These are phyloP conservation scores for Balanococcus diminutus DNA, from an alignment of 2,888 invertebrate species.

Conservation along the genomic window DNA sequence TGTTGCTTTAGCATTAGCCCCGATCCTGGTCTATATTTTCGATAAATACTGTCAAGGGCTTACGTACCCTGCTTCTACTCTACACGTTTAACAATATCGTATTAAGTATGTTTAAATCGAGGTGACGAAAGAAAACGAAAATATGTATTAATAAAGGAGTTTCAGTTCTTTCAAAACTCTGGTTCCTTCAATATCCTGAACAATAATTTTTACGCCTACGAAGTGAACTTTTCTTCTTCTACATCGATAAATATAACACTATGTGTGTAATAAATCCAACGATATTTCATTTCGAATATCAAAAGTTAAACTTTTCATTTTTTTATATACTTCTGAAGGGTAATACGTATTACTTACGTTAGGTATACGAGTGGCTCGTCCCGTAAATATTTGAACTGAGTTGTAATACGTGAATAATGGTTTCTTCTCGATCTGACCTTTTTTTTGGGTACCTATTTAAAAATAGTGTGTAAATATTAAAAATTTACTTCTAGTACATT, in stretches of 20 bases:
- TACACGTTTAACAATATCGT: background rate
- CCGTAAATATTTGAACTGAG: background rate
- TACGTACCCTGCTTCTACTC: background rate
- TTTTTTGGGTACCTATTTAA: too few relatives aligned
- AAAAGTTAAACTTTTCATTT: background rate
- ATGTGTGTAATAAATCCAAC: background rate
- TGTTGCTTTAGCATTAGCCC: conserved; percentile 15
- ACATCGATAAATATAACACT: background rate
- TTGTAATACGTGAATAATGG: background rate
- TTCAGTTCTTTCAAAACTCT: background rate
- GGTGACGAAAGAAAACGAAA: background rate
- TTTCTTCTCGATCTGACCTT: background rate
- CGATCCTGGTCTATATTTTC: background rate
- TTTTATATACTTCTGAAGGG: background rate
- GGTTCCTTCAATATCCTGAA: background rate
- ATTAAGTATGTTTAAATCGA: background rate
- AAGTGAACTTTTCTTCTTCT: background rate
- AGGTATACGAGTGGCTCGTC: background rate
- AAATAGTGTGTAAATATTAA: background rate
- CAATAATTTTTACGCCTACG: background rate
- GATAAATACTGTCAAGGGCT: background rate
- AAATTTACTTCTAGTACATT: background rate
- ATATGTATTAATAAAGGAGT: too few relatives aligned
- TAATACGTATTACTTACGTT: background rate
- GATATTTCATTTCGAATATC: background rate